Conservation (phyloP, 2,888 invertebrate species). For the Cybosia mesomella region DNA sequence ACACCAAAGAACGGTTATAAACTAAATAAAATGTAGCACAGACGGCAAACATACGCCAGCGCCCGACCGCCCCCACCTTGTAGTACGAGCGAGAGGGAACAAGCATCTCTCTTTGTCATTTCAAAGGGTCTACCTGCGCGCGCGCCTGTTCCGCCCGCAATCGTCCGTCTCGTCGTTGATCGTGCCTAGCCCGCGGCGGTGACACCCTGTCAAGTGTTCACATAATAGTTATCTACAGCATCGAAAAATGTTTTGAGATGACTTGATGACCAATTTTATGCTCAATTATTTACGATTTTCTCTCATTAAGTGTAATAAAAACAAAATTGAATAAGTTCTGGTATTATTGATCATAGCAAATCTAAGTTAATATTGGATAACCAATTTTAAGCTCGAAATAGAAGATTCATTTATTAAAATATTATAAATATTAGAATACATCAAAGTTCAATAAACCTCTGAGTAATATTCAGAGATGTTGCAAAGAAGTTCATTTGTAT, state of each 20-base stretch:
- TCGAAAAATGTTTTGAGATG: constrained; percentile 56
- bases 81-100: constrained; percentile 70
- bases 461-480: background rate
- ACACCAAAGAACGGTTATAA: constrained; percentile 79
- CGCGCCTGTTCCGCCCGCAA: constrained; percentile 69
- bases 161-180: constrained; percentile 45
- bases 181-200: constrained; percentile 70
- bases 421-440: background rate
- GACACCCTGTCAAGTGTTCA: constrained; percentile 83
- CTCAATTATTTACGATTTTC: constrained; percentile 48
- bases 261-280: constrained; percentile 50
- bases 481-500: background rate
- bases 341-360: background rate
- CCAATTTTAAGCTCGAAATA: background rate
- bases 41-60: constrained; percentile 80
- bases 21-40: constrained; percentile 87
- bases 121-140: constrained; percentile 80
- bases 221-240: constrained; percentile 75
- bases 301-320: constrained; percentile 21
- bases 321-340: background rate
- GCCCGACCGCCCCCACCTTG: constrained; percentile 80
- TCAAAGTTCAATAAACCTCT: background rate
- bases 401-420: background rate
- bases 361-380: background rate
- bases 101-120: constrained; percentile 55